Base-by-base conservation (phyloP, 1,140 invertebrate species). In the Sipha flava region DNA sequence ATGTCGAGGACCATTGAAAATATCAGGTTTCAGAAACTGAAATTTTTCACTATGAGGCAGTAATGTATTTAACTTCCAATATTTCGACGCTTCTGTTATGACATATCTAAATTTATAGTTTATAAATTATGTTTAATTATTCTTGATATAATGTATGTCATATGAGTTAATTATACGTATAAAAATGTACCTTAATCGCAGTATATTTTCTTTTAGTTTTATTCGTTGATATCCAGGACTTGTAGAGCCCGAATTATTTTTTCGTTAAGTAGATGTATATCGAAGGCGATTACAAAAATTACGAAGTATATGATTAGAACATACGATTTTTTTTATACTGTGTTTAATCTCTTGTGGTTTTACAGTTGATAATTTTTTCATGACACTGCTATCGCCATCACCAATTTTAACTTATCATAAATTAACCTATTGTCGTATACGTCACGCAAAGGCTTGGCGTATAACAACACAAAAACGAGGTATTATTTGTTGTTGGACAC, bases 391-490 rank as follows among this genome's bases (percentile, higher is more conserved):
- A 18, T 59, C 57, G 16, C 29, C 57, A 34, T 59, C 57, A 2
- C 57, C 57, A 45, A 82, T 73, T 70, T n/a, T 82, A 82, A 66
- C 23, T 64, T 52, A 23, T 52, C n/a, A 52, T 52, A 52, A 21
- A 52, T 52, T 23, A 52, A 52, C 5, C 49, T n/a, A n/a, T n/a
- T n/a, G n/a, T n/a, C n/a, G n/a, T n/a, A n/a, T n/a, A n/a, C n/a
- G n/a, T n/a, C n/a, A n/a, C n/a, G n/a, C n/a, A n/a, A n/a, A n/a
- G n/a, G n/a, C n/a, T n/a, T n/a, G n/a, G n/a, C n/a, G n/a, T n/a
- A n/a, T n/a, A n/a, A n/a, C n/a, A n/a, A n/a, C n/a, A n/a, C n/a
- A n/a, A n/a, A n/a, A n/a, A n/a, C n/a, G n/a, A n/a, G n/a, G n/a
- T n/a, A n/a, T n/a, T n/a, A n/a, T n/a, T n/a, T n/a, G n/a, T n/a